Evolutionary conservation across 1,140 invertebrate species (phyloP).

Genomic region (Caenorhabditis brenneri): DNA sequence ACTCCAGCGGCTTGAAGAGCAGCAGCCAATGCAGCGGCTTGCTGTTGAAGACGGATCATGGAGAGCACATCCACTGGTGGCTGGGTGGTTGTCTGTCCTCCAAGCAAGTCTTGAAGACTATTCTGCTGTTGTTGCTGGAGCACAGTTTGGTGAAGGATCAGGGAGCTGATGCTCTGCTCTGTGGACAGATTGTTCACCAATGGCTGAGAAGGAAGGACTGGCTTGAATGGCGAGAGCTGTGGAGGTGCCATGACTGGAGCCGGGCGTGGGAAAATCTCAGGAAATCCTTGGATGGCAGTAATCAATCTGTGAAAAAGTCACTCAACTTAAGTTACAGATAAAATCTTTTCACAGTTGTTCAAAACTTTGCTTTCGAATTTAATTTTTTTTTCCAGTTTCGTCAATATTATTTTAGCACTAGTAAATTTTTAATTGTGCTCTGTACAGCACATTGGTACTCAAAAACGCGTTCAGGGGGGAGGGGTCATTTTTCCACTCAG

Average conservation of each 20-base stretch:
- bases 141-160: background rate
- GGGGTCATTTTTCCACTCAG: too few relatives aligned
- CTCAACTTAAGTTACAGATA: too few relatives aligned
- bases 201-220: background rate
- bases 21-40: background rate
- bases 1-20: background rate
- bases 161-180: background rate
- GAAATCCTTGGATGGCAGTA: too few relatives aligned
- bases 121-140: constrained; percentile 25
- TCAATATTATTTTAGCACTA: too few relatives aligned
- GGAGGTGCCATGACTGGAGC: background rate
- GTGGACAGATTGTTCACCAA: background rate
- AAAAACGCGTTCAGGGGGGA: too few relatives aligned
- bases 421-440: too few relatives aligned
- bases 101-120: background rate
- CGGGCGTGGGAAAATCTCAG: background rate
- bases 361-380: too few relatives aligned
- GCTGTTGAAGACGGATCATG: constrained; percentile 11
- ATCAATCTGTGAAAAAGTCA: too few relatives aligned
- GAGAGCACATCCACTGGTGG: background rate
- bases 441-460: too few relatives aligned
- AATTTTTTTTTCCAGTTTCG: too few relatives aligned
- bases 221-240: background rate
- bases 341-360: too few relatives aligned
- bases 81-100: background rate